Evolutionary conservation across 2,888 invertebrate species (phyloP), one percentile per base, ranked within the genome.

Genomic region (Agrotis clavis): DNA sequence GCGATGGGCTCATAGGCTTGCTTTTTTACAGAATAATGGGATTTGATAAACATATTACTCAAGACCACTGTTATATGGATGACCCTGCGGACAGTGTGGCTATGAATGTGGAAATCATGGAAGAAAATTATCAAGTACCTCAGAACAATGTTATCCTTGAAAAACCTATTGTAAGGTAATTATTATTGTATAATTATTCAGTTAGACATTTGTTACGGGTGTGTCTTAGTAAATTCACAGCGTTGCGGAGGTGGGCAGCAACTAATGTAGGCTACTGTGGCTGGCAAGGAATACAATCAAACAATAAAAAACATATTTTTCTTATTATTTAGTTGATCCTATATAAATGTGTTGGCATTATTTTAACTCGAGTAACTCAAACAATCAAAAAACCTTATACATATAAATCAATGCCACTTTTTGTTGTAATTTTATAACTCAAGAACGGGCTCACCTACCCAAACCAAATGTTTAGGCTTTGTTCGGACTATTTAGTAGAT

Each of bases 71-170:
- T 67, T 85, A 83, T 67, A 77, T 81, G 57, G 84, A 84, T 65
- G 85, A 85, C 18, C 69, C 83, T 21, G 60, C 73, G 25, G 82
- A 86, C 50, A 72, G 77, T 67, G 83, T 85, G 21, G 86, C 70
- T 14, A 85, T 82, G 86, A 88, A 86, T 77, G 88, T 86, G 21
- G 88, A 88, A 74, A 84, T 86, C 53, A 82, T 84, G 62, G 88
- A 83, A 51, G 89, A 86, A 21, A 79, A 81, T 45, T 74, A 48
- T 71, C 81, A 77, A 65, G 74, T 80, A 41, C 71, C 75, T 69
- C 74, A 81, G 47, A 72, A 82, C 64, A 77, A 79, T 64, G 64
- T 75, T 54, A 54, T 75, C 41, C 72, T 76, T 70, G 85, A 84
- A 62, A 84, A 86, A 71, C 83, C 81, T 74, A 74, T 75, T 56